Evolutionary conservation across 2,888 invertebrate genomes (phyloP), one percentile per base, ranked within the genome.

Genomic region (Steinernema hermaphroditum): DNA sequence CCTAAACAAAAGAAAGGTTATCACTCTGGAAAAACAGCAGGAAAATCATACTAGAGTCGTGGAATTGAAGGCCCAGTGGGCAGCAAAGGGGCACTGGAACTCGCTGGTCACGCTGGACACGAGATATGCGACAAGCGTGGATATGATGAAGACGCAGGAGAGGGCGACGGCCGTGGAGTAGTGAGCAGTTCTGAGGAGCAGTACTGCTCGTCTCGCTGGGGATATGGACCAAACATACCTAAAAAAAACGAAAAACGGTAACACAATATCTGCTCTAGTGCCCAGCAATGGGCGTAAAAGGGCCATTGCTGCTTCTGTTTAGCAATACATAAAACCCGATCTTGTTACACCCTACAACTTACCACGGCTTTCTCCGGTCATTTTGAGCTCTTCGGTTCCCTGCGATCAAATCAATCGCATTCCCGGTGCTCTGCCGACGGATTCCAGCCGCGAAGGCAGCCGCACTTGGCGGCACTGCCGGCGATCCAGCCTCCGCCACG

Each of bases 391-490:
- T 46, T 54, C 54, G n/a, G 27, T 27, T 54, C 24, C 54, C 19
- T 6, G 54, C 54, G 19, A 54, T 54, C 54, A 54, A 27, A 24
- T 54, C 54, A 16, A 22, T 22, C 12, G 54, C 54, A 16, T 54
- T 54, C 16, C 54, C 54, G 12, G 54, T 54, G 54, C 54, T 54
- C 27, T 54, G 54, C 6, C 54, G 54, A 19, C 54, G 54, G 27
- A 54, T 27, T 2, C 54, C 54, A 24, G 54, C 54, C 6, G 54
- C 54, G 54, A 54, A 54, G 9, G 24, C 22, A 16, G 54, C 22
- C 9, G 54, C 54, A 22, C 54, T 24, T 6, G 54, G 24, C 22
- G 46, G 22, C 6, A 46, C 24, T 27, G 27, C 54, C 22, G 54
- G 9, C 9, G 54, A 14, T 22, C n/a, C 22, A 27, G 27, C 22